phyloP scores from a whole-genome alignment of 2,797 vertebrate species.

The Botia kubotai region DNA sequence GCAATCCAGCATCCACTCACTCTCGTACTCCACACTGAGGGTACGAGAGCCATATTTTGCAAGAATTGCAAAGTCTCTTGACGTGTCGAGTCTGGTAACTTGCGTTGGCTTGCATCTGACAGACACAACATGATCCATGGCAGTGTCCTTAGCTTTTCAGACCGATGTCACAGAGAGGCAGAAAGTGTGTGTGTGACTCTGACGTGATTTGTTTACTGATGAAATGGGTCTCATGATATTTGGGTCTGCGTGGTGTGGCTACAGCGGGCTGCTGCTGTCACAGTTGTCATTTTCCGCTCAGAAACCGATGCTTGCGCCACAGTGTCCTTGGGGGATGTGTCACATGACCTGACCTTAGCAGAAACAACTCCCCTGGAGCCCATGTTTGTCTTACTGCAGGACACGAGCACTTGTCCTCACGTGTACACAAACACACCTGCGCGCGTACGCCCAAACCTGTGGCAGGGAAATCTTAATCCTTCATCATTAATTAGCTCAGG shows the following conservation, averaged over 20 bases:
- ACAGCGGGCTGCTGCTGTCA: slow-evolving; percentile 37
- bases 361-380: slow-evolving; percentile 32
- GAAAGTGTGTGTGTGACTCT: slow-evolving; percentile 9
- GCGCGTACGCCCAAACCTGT: slow-evolving; percentile 10
- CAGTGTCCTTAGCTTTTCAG: slow-evolving; percentile 26
- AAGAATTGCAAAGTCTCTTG: background rate
- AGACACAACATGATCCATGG: slow-evolving; percentile 26
- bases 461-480: slow-evolving; percentile 60
- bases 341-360: slow-evolving; percentile 49
- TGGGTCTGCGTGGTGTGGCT: slow-evolving; percentile 1
- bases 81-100: slow-evolving; percentile 7
- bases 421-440: slow-evolving; percentile 15
- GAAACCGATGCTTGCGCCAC: slow-evolving; percentile 28
- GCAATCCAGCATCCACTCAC: slow-evolving; percentile 34
- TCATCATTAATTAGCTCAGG: slow-evolving; percentile 59
- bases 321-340: slow-evolving; percentile 28
- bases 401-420: background rate
- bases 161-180: slow-evolving; percentile 37
- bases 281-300: slow-evolving; percentile 50
- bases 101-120: background rate
- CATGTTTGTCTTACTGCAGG: slow-evolving; percentile 21
- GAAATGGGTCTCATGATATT: slow-evolving; percentile 34
- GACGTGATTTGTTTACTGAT: slow-evolving; percentile 44
- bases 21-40: slow-evolving; percentile 15
- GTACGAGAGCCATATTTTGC: background rate